Evolutionary conservation across 2,888 invertebrate genomes (phyloP).

Genomic region (Acanthosepion pharaonis): DNA sequence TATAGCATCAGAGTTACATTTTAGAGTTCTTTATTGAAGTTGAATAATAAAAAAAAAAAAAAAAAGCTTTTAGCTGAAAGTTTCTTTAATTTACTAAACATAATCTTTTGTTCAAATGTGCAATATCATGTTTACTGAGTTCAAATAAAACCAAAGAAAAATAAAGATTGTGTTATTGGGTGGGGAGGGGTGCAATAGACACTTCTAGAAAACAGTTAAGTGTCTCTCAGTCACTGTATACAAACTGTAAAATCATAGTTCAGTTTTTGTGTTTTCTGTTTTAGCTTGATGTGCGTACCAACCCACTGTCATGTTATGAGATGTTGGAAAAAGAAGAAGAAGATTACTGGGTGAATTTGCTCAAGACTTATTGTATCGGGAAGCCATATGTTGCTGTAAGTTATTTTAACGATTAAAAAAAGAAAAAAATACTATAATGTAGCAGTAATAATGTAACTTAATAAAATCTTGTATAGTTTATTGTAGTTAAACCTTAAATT

Average conservation of each 20-base stretch:
- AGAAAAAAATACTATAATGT: neutral
- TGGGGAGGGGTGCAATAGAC: too few relatives aligned
- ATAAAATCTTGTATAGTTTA: neutral
- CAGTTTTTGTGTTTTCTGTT: conserved; percentile 45
- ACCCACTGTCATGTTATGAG: conserved; percentile 80
- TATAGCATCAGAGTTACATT: too few relatives aligned
- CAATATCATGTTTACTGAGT: too few relatives aligned
- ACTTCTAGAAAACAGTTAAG: too few relatives aligned
- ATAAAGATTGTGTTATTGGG: too few relatives aligned
- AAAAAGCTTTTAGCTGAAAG: too few relatives aligned
- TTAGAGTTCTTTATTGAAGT: too few relatives aligned
- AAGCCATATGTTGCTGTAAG: conserved; percentile 79
- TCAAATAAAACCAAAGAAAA: too few relatives aligned
- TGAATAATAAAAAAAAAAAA: too few relatives aligned
- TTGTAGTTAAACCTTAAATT: too few relatives aligned
- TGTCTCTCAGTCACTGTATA: neutral
- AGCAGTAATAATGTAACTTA: neutral
- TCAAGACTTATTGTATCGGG: conserved; percentile 82
- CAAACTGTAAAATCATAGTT: neutral
- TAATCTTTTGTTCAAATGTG: too few relatives aligned
- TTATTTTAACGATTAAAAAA: conserved; percentile 44
- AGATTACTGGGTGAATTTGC: conserved; percentile 83
- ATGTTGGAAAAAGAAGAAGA: conserved; percentile 80
- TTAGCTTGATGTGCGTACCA: conserved; percentile 81
- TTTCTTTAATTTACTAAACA: too few relatives aligned